phyloP scores from a whole-genome alignment of 2,797 vertebrate genomes.

The Zenarchopterus dispar region DNA sequence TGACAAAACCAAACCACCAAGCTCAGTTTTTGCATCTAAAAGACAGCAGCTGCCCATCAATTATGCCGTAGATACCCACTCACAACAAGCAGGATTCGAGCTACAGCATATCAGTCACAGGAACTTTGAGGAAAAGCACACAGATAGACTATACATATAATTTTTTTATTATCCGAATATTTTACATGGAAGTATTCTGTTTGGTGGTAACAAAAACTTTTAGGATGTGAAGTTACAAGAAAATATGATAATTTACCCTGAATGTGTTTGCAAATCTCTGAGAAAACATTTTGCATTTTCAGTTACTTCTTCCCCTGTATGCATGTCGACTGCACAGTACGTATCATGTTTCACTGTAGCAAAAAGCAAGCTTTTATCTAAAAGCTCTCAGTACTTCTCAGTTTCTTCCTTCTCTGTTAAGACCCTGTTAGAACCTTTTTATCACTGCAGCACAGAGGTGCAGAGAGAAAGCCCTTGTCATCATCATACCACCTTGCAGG shows the following conservation, averaged over 20 bases:
- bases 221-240: constrained; percentile 49
- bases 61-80: constrained; percentile 67
- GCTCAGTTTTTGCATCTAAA: constrained; percentile 62
- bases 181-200: constrained; percentile 29
- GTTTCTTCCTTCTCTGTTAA: constrained; percentile 21
- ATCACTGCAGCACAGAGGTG: constrained; percentile 16
- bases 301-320: constrained; percentile 10
- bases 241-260: constrained; percentile 29
- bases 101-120: constrained; percentile 40
- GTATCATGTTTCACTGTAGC: constrained; percentile 4
- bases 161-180: constrained; percentile 35
- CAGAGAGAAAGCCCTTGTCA: constrained; percentile 23
- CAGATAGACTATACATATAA: constrained; percentile 18
- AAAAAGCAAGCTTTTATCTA: constrained; percentile 1
- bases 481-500: constrained; percentile 29
- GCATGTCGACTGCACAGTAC: constrained; percentile 14
- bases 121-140: constrained; percentile 33
- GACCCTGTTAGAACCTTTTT: constrained; percentile 19
- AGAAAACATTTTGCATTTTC: constrained; percentile 27
- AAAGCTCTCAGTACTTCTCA: constrained; percentile 3
- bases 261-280: constrained; percentile 18
- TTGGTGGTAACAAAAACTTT: constrained; percentile 10
- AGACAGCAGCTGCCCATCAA: constrained; percentile 64
- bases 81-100: constrained; percentile 37
- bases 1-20: constrained; percentile 60